Conservation (phyloP, 2,113 vertebrate genomes). For the Vireo altiloquus region DNA sequence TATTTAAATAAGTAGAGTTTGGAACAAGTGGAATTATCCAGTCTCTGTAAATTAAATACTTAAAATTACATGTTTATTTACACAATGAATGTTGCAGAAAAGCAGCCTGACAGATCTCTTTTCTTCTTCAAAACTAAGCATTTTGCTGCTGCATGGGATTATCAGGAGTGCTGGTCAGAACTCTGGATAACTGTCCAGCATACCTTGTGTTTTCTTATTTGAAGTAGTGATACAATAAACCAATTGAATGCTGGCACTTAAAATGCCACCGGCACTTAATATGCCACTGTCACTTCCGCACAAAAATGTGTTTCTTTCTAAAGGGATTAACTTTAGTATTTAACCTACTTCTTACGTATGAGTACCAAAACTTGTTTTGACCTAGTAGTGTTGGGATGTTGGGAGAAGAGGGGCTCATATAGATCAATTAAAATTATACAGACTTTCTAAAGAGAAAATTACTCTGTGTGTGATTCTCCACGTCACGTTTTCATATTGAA, state of each 20-base stretch:
- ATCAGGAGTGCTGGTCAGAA: not conserved
- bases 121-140: not conserved
- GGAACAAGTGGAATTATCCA: conserved; percentile 53
- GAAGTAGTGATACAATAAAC: conserved; percentile 1
- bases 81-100: conserved; percentile 46
- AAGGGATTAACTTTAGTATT: not conserved
- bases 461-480: conserved; percentile 1
- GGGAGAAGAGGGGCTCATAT: not conserved
- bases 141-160: conserved; percentile 23
- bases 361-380: conserved; percentile 17
- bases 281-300: conserved; percentile 58
- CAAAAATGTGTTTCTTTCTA: not conserved
- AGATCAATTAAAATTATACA: not conserved
- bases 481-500: conserved; percentile 41
- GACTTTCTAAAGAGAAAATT: conserved; percentile 6
- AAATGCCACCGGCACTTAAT: conserved; percentile 39
- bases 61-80: conserved; percentile 34
- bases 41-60: conserved; percentile 60
- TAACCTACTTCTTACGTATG: not conserved
- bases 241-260: conserved; percentile 19
- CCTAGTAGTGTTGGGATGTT: not conserved
- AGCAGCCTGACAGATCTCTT: not conserved
- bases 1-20: conserved; percentile 63
- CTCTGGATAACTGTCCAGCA: not conserved
- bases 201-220: conserved; percentile 23